Conservation (phyloP, 2,113 vertebrate species). For the Nansenia antarctica region DNA sequence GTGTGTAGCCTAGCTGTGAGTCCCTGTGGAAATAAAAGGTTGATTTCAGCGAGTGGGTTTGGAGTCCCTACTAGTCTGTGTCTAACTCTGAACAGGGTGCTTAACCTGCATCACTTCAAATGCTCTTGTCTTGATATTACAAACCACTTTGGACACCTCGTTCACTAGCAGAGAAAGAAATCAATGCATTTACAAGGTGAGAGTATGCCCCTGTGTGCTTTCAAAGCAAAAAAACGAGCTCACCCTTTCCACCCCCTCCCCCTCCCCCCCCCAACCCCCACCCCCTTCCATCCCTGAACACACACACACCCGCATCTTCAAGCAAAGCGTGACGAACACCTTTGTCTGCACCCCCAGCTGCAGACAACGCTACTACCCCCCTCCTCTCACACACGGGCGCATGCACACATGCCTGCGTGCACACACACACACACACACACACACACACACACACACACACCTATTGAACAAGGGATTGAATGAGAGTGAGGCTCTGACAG, state of each 20-base stretch:
- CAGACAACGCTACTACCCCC: conserved; percentile 22
- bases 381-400: conserved; percentile 6
- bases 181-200: conserved; percentile 45
- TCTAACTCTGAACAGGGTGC: not conserved
- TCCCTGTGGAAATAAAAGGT: not conserved
- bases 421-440: conserved; percentile 24
- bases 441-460: conserved; percentile 13
- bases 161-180: conserved; percentile 41
- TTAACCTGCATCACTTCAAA: conserved; percentile 54
- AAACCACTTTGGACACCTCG: conserved; percentile 58
- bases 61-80: not conserved
- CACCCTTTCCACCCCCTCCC: no score
- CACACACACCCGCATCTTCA: not conserved
- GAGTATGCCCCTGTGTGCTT: conserved; percentile 35
- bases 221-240: conserved; percentile 58
- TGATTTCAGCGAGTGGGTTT: not conserved
- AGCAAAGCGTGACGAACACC: conserved; percentile 54
- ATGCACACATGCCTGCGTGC: no score
- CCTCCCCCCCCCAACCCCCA: conserved; percentile 13
- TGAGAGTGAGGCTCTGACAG: conserved; percentile 39
- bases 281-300: conserved; percentile 38
- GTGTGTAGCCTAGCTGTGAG: not conserved
- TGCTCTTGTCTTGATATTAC: conserved; percentile 55
- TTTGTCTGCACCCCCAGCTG: conserved; percentile 66
- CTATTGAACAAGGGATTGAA: conserved; percentile 59